Conservation (phyloP, 2,888 invertebrate genomes). For the Lomographa bimaculata region DNA sequence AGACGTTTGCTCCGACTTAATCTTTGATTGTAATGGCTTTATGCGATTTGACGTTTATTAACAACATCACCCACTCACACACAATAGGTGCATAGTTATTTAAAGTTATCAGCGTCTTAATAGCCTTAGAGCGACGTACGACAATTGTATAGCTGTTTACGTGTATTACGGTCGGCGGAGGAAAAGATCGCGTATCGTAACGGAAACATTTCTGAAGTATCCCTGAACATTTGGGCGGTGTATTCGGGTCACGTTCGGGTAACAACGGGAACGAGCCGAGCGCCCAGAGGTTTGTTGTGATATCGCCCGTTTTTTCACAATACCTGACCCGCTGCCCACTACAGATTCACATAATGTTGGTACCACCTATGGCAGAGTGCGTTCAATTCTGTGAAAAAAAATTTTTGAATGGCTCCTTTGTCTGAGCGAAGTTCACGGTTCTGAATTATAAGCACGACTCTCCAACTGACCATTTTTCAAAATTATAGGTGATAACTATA, state of each 20-base stretch:
- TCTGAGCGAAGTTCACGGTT: no score
- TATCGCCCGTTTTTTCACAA: constrained; percentile 75
- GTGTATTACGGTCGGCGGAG: constrained; percentile 68
- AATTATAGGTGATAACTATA: no score
- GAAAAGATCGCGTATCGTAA: constrained; percentile 74
- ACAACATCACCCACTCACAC: constrained; percentile 25
- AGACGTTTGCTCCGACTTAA: no score
- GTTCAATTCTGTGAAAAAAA: no score
- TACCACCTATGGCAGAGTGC: constrained; percentile 46
- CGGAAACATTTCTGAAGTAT: constrained; percentile 78
- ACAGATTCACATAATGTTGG: constrained; percentile 67
- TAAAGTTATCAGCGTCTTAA: constrained; percentile 40
- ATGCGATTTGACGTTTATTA: constrained; percentile 2
- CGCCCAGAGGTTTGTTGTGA: constrained; percentile 79
- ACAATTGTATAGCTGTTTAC: constrained; percentile 69
- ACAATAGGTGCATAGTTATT: constrained; percentile 39
- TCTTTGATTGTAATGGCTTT: no score
- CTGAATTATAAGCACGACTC: no score
- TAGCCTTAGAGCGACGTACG: constrained; percentile 58
- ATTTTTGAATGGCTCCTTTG: no score
- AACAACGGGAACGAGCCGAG: constrained; percentile 72
- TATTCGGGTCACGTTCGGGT: constrained; percentile 73
- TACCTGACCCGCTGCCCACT: constrained; percentile 68
- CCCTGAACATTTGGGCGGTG: constrained; percentile 62
- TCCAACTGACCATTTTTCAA: no score